These are phyloP conservation scores for Bovichtus variegatus DNA, from an alignment of 2,797 vertebrate genomes.

Conservation along the genomic window DNA sequence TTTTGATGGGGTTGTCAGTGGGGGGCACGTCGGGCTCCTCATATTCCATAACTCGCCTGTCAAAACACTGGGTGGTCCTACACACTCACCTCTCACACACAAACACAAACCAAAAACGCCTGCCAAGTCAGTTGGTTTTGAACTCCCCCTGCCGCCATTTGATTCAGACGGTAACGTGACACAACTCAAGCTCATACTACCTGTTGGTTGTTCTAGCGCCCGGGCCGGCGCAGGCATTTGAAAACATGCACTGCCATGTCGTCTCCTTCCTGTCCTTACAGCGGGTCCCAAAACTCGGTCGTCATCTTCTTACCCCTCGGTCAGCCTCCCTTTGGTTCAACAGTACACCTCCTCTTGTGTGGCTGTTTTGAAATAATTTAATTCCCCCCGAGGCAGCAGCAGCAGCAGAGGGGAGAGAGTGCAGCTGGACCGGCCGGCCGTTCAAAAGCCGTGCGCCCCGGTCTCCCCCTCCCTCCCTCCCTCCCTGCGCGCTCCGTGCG, in stretches of 20 bases:
- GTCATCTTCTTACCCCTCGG: slow-evolving; percentile 32
- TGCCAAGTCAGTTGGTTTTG: slow-evolving; percentile 16
- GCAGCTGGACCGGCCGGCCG: slow-evolving; percentile 62
- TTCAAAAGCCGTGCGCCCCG: slow-evolving; percentile 42
- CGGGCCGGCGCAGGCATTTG: slow-evolving; percentile 75
- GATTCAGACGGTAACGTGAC: neutral
- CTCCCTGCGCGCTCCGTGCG: slow-evolving; percentile 35
- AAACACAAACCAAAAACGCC: slow-evolving; percentile 6
- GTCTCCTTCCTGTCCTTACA: slow-evolving; percentile 27
- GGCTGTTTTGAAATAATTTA: slow-evolving; percentile 51
- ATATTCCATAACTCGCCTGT: slow-evolving; percentile 80
- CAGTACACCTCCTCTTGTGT: slow-evolving; percentile 34
- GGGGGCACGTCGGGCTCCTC: slow-evolving; percentile 68
- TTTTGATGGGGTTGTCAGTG: slow-evolving; percentile 64
- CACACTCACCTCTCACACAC: slow-evolving; percentile 28
- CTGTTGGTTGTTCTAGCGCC: slow-evolving; percentile 69
- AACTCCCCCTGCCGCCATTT: slow-evolving; percentile 28
- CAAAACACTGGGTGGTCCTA: slow-evolving; percentile 52
- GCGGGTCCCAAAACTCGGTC: slow-evolving; percentile 26
- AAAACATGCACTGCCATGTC: slow-evolving; percentile 72
- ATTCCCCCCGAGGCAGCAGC: slow-evolving; percentile 37
- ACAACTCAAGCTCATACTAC: slow-evolving; percentile 40
- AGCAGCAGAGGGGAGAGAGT: slow-evolving; percentile 35
- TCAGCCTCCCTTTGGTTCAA: neutral
- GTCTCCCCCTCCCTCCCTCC: neutral